Conservation (phyloP, 2,888 invertebrate species). For the Entomobrya proxima region DNA sequence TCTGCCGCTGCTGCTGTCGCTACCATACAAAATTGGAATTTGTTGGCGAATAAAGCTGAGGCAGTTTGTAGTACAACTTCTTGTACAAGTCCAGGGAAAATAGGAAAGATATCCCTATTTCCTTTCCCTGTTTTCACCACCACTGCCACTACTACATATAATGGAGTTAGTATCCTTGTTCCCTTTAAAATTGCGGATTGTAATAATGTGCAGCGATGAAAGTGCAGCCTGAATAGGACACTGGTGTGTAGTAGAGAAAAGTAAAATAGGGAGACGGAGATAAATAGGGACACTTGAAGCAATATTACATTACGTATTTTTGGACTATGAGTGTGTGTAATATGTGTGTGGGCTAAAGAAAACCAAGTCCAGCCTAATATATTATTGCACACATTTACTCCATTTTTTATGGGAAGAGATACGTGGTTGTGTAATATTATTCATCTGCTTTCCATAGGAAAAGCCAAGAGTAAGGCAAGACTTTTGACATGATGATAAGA, state of each 20-base stretch:
- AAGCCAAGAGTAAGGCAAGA: neutral
- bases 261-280: conserved; percentile 1
- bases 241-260: conserved; percentile 40
- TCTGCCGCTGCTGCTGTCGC: neutral
- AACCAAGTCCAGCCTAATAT: too few species aligned
- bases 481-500: conserved; percentile 11
- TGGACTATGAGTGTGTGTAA: too few species aligned
- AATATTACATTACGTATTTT: too few species aligned
- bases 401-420: too few species aligned
- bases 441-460: neutral
- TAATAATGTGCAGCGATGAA: conserved; percentile 3
- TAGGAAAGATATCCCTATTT: conserved; percentile 3
- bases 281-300: too few species aligned
- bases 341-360: too few species aligned
- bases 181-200: neutral
- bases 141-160: neutral
- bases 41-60: neutral
- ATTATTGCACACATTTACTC: too few species aligned
- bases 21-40: conserved; percentile 30
- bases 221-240: conserved; percentile 60
- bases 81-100: neutral
- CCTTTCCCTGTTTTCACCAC: neutral
- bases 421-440: neutral
- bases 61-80: conserved; percentile 14
- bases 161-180: conserved; percentile 33